Evolutionary conservation across 2,113 vertebrate species (phyloP), one percentile per base, ranked within the genome.

Genomic region (Phodopus roborovskii): DNA sequence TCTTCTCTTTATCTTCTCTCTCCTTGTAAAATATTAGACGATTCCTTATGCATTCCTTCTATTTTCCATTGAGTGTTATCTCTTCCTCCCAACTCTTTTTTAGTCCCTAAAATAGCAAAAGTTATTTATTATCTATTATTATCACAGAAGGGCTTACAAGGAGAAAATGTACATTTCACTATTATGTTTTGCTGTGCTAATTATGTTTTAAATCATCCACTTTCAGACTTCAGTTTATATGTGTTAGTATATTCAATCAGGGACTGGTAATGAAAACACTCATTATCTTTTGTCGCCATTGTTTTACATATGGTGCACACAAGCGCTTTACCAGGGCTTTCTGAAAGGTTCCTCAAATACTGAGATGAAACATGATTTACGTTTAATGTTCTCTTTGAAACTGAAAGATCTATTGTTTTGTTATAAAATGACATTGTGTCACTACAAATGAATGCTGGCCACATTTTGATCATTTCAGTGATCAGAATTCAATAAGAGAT

Each of bases 51-150:
- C 6, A 83, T 39, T 24, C 17, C 36, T 75, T 78, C 19, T 36
- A 0, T 1, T 90, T 87, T 30, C 20, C 48, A 60, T 74, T 79
- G 79, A 42, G 42, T 56, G 85, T 11, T 0, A 45, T 17, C 19
- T 71, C 66, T 79, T 39, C 9, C 15, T 45, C 42, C 16, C 11
- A 11, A 22, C 1, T 70, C 19, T 91, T 82, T 88, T 77, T 48
- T 75, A 9, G n/a, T 91, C 16, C n/a, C 36, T 94, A 48, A 94
- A 83, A 86, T 30, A 81, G n/a, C 71, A 77, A 94, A 96, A 93
- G 66, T 3, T 83, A 82, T 42, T 83, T 42, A 71, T 45, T 83
- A 82, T 28, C 62, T 42, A 77, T n/a, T 75, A n/a, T 83, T 82
- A 12, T 77, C 33, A 48, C 22, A 82, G 77, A 74, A 42, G 73